A percentile compares a stretch with the other conserved stretches of the same genome.
Conservation (phyloP, 2,113 vertebrate species). For the Shinisaurus crocodilurus region DNA sequence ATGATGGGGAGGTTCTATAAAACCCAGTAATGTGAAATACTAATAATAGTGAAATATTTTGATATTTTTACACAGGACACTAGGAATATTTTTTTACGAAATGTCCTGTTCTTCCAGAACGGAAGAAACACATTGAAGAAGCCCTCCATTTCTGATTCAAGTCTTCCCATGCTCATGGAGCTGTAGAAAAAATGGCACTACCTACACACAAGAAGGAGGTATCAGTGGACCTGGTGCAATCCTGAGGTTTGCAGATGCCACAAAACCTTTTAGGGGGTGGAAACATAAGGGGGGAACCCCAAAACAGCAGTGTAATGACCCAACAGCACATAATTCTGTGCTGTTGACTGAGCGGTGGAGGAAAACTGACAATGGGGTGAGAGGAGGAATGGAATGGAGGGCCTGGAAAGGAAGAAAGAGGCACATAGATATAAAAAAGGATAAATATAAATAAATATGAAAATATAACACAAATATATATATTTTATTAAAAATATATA, state of each 20-base stretch:
- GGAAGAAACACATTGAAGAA: background rate
- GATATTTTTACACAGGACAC: background rate
- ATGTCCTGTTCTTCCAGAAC: background rate
- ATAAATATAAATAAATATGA: too few species aligned
- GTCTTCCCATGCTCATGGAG: background rate
- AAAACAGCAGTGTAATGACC: background rate
- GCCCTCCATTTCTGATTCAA: background rate
- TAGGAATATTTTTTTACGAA: background rate
- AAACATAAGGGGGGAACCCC: too few species aligned
- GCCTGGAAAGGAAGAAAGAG: background rate
- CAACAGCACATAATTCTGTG: background rate
- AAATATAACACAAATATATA: too few species aligned
- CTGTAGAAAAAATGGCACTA: background rate
- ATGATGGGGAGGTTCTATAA: slow-evolving; percentile 39
- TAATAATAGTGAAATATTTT: slow-evolving; percentile 48
- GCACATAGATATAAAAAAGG: too few species aligned
- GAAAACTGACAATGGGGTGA: background rate
- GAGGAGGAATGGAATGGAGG: background rate
- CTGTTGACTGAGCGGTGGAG: background rate
- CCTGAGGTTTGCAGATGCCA: background rate
- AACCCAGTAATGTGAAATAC: slow-evolving; percentile 39
- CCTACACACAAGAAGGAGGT: background rate
- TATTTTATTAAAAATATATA: too few species aligned
- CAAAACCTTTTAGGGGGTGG: background rate
- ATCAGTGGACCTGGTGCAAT: too few species aligned